Evolutionary conservation across 2,888 invertebrate species (phyloP).

Genomic region (Ichneumoninae sp.): DNA sequence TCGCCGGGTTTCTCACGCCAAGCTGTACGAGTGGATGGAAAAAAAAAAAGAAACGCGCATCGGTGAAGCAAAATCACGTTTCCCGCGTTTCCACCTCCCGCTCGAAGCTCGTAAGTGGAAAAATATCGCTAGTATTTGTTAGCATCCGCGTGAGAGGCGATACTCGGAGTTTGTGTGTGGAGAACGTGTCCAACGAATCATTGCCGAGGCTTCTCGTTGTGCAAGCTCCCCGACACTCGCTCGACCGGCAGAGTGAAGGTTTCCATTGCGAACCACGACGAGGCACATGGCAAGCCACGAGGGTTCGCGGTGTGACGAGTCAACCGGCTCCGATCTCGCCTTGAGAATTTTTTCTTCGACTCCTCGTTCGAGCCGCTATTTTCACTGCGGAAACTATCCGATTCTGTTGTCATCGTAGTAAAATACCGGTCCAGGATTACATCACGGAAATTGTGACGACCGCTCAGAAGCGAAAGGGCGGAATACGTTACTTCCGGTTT

Average conservation of each 20-base stretch:
- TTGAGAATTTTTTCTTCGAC: not conserved
- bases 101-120: not conserved
- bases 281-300: conserved; percentile 60
- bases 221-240: not conserved
- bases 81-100: not conserved
- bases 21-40: not conserved
- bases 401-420: not conserved
- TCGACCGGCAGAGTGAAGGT: conserved; percentile 4
- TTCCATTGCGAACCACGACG: conserved; percentile 37
- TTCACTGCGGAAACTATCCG: not conserved
- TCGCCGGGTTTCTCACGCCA: not conserved
- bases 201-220: conserved; percentile 4
- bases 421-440: not conserved
- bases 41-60: not conserved
- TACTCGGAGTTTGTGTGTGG: not conserved
- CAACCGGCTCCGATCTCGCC: not conserved
- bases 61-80: not conserved
- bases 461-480: not conserved
- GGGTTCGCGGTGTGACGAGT: conserved; percentile 61
- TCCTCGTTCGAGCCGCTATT: not conserved
- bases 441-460: not conserved
- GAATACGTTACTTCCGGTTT: not conserved
- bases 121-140: not conserved
- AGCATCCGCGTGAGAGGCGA: not conserved
- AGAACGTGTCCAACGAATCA: not conserved